phyloP scores from a whole-genome alignment of 2,888 invertebrate genomes.

The Antheraea assamensis region DNA sequence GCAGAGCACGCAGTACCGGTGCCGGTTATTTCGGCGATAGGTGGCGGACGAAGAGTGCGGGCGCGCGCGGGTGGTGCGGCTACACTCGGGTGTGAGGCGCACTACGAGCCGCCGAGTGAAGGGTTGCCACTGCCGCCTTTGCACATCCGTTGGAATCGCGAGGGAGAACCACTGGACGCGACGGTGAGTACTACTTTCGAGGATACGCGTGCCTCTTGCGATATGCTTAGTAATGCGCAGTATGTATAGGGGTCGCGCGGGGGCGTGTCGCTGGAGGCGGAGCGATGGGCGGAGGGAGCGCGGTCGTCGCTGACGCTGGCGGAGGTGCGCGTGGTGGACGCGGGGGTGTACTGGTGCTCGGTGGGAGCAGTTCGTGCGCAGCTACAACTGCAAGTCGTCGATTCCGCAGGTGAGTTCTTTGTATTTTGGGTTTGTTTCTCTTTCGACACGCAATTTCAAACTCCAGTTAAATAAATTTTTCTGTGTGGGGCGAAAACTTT shows the following conservation, averaged over 20 bases:
- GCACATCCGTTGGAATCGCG: conserved; percentile 53
- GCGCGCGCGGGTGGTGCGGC: conserved; percentile 47
- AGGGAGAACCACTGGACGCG: conserved; percentile 41
- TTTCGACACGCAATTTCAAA: not conserved
- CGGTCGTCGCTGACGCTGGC: conserved; percentile 83
- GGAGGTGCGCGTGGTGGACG: conserved; percentile 78
- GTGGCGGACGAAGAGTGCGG: conserved; percentile 28
- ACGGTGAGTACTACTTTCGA: conserved; percentile 37
- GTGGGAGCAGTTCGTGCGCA: conserved; percentile 33
- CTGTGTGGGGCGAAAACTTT: too few relatives aligned
- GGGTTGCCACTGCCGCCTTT: conserved; percentile 52
- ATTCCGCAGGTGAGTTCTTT: conserved; percentile 19
- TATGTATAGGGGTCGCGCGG: conserved; percentile 53
- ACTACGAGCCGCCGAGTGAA: conserved; percentile 50
- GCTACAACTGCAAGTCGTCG: conserved; percentile 28
- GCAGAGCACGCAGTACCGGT: conserved; percentile 45
- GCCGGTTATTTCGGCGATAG: conserved; percentile 35
- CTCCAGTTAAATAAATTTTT: not conserved
- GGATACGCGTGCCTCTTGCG: not conserved
- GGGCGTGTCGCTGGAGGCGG: conserved; percentile 85
- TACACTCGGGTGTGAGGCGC: conserved; percentile 61
- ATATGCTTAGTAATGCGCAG: too few relatives aligned
- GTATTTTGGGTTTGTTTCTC: not conserved
- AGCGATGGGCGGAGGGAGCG: conserved; percentile 83
- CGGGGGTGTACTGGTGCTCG: conserved; percentile 49